Conservation (phyloP, 1,140 invertebrate genomes). For the Cydia amplana region DNA sequence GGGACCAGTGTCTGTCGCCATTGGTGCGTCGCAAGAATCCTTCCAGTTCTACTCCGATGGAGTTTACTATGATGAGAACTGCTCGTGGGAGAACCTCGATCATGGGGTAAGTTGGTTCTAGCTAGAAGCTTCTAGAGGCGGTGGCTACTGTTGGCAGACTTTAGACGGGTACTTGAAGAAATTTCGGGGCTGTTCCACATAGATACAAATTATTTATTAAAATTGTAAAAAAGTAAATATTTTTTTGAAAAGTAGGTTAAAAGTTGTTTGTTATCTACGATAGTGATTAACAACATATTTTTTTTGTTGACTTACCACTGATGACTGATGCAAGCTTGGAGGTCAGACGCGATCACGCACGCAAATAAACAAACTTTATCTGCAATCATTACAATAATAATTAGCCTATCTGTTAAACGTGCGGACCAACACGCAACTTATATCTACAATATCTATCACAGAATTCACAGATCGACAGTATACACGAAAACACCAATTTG, state of each 20-base stretch:
- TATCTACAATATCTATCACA: too few species aligned
- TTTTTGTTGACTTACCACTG: too few species aligned
- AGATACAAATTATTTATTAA: too few species aligned
- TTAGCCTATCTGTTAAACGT: constrained; percentile 1
- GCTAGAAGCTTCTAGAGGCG: not conserved
- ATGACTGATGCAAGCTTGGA: not conserved
- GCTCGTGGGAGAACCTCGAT: constrained; percentile 88
- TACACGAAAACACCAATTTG: too few species aligned
- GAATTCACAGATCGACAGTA: too few species aligned
- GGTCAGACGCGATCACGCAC: not conserved
- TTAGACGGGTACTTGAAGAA: too few species aligned
- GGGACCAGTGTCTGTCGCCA: constrained; percentile 93
- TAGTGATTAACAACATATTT: too few species aligned
- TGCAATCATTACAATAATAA: not conserved
- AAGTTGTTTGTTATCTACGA: too few species aligned
- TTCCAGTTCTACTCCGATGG: constrained; percentile 85
- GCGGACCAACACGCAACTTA: not conserved
- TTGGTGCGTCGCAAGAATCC: constrained; percentile 92
- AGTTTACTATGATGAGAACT: constrained; percentile 82
- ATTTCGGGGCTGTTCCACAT: too few species aligned
- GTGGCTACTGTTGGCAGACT: too few species aligned
- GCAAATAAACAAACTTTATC: not conserved
- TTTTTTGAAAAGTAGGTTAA: not conserved
- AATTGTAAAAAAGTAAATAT: too few species aligned
- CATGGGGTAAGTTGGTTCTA: constrained; percentile 87